Conservation (phyloP, 2,888 invertebrate species). For the Drosophila ochracea region DNA sequence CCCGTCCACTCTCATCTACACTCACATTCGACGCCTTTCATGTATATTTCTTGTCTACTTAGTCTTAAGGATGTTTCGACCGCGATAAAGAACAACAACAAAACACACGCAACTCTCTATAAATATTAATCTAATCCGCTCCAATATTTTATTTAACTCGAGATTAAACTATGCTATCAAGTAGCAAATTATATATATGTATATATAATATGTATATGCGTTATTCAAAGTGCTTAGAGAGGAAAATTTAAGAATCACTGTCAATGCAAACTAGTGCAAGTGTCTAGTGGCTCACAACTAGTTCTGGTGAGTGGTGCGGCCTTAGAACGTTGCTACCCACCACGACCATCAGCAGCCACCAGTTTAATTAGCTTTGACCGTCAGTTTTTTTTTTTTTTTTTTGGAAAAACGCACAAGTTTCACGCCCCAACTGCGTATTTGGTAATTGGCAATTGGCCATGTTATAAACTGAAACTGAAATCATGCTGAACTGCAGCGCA, state of each 20-base stretch:
- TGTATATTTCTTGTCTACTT: slow-evolving; percentile 75
- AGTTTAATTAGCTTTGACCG: slow-evolving; percentile 25
- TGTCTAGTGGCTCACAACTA: slow-evolving; percentile 10
- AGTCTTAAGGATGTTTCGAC: slow-evolving; percentile 85
- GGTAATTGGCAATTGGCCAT: slow-evolving; percentile 37
- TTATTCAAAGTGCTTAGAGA: neutral
- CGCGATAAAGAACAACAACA: slow-evolving; percentile 83
- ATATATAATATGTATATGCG: slow-evolving; percentile 26
- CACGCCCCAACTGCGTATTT: slow-evolving; percentile 12
- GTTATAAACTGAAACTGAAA: slow-evolving; percentile 2
- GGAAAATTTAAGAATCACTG: slow-evolving; percentile 36
- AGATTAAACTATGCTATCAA: slow-evolving; percentile 12
- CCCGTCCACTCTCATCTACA: slow-evolving; percentile 45
- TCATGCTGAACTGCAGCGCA: slow-evolving; percentile 1
- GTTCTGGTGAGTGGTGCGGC: slow-evolving; percentile 39
- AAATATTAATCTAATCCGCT: slow-evolving; percentile 23
- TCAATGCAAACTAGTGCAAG: slow-evolving; percentile 40
- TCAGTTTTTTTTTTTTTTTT: slow-evolving; percentile 10
- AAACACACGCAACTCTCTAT: slow-evolving; percentile 35
- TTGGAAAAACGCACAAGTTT: slow-evolving; percentile 31
- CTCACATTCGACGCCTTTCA: slow-evolving; percentile 68
- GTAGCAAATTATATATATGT: slow-evolving; percentile 33
- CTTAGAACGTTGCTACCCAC: slow-evolving; percentile 44
- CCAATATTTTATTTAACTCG: slow-evolving; percentile 13
- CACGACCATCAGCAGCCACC: neutral